Base-by-base conservation (phyloP, 2,113 vertebrate species). In the Pseudonaja textilis region DNA sequence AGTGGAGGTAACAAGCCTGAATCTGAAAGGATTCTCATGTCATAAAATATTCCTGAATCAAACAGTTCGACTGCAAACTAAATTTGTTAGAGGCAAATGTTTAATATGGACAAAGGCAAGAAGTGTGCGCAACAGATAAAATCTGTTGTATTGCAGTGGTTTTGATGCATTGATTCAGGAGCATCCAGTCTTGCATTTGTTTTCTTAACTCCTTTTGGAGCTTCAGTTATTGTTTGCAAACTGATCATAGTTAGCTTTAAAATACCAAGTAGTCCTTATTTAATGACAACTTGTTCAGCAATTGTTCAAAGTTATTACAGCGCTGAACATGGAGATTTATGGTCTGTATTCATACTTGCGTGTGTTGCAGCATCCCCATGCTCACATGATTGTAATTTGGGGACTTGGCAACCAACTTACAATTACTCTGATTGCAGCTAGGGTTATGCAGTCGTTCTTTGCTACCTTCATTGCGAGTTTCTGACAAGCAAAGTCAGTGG, bases 1-100 rank as follows among this genome's bases (percentile, higher is more conserved):
- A 97, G 93, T 94, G 90, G 74, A 95, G 95, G 94, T 81, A 95
- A 95, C 96, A 87, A 93, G 91, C 92, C 92, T 95, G 85, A 85
- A 87, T 96, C 91, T 94, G 22, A 92, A 94, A 94, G 89, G 47
- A 90, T 95, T 95, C 92, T 39, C 91, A 94, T 89, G 74, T 94
- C 96, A 61, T 85, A 54, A 85, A 93, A 45, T 94, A 95, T 94
- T 95, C 47, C 1, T 94, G 2, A 91, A 90, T 95, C 93, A 90
- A 90, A 85, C 91, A 90, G 34, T 95, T 94, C 14, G 52, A 69
- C 91, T 95, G 12, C 94, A 91, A 94, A 94, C 9, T 90, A 47
- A 96, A n/a, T 54, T 89, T 92, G 23, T 56, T 94, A 90, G 20
- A 90, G 88, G 90, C n/a, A 11, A 89, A 39, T 20, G 14, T 93